These are phyloP conservation scores for Novumbra hubbsi DNA, from an alignment of 2,797 vertebrate genomes.

Conservation along the genomic window DNA sequence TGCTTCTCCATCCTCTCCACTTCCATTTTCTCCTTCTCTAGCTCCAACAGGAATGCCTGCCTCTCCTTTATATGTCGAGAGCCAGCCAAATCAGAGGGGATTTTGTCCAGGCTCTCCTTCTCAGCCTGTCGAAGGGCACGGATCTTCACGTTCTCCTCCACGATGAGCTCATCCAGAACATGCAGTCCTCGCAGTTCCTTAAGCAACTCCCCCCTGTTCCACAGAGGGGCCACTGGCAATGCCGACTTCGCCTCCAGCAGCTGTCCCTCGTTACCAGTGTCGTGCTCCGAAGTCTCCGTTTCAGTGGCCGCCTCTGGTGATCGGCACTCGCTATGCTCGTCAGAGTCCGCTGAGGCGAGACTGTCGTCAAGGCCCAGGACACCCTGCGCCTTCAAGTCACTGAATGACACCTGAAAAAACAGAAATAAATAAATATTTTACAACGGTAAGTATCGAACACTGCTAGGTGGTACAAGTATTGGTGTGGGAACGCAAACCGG, in stretches of 20 bases:
- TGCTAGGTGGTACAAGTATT: no score
- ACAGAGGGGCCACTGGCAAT: background rate
- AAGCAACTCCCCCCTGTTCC: conserved; percentile 40
- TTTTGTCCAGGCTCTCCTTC: background rate
- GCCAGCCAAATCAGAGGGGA: background rate
- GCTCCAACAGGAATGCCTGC: conserved; percentile 44
- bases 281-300: background rate
- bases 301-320: conserved; percentile 2
- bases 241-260: background rate
- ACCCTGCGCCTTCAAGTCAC: conserved; percentile 58
- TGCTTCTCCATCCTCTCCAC: conserved; percentile 62
- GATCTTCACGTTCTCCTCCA: conserved; percentile 68
- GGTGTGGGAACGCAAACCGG: no score
- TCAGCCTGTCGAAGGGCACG: conserved; percentile 33
- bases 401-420: conserved; percentile 53
- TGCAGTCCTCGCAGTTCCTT: conserved; percentile 56
- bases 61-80: conserved; percentile 25
- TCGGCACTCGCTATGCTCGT: background rate
- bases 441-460: background rate
- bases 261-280: background rate
- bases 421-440: background rate
- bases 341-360: background rate
- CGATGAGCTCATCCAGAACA: conserved; percentile 66
- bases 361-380: conserved; percentile 58
- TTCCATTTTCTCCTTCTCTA: conserved; percentile 63